Conservation (phyloP, 2,888 invertebrate species). For the Pammene fasciana region DNA sequence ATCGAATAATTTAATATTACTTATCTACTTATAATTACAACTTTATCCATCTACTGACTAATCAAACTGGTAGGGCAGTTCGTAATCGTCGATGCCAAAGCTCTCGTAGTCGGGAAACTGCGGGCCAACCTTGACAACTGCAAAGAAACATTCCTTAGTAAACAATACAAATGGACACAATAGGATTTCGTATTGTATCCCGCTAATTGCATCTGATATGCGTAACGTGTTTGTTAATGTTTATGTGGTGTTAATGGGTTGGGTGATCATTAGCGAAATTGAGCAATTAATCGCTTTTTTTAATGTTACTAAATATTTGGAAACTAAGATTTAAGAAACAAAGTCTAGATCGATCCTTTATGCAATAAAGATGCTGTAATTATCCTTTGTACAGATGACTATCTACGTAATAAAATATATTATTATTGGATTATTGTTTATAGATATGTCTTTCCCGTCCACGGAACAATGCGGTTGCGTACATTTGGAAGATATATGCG, state of each 20-base stretch:
- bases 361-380: no score
- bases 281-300: neutral
- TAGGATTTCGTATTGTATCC: conserved; percentile 53
- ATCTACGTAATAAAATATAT: no score
- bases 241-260: conserved; percentile 25
- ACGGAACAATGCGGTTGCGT: no score
- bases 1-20: conserved; percentile 23
- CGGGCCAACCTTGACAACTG: conserved; percentile 65
- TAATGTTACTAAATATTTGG: neutral
- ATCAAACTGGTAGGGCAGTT: conserved; percentile 45
- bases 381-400: no score
- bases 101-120: conserved; percentile 69
- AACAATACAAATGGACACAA: conserved; percentile 51
- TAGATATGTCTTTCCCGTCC: no score
- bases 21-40: conserved; percentile 1
- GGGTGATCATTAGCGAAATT: conserved; percentile 11
- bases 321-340: neutral
- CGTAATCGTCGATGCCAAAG: conserved; percentile 62
- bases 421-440: no score
- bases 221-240: conserved; percentile 44
- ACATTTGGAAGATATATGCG: no score
- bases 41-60: conserved; percentile 12
- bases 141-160: conserved; percentile 52
- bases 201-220: conserved; percentile 56
- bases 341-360: no score